Percentiles rank a stretch among this genome's conserved stretches.
Conservation (phyloP, 2,797 vertebrate genomes). For the Scolopax bukidnonensis region DNA sequence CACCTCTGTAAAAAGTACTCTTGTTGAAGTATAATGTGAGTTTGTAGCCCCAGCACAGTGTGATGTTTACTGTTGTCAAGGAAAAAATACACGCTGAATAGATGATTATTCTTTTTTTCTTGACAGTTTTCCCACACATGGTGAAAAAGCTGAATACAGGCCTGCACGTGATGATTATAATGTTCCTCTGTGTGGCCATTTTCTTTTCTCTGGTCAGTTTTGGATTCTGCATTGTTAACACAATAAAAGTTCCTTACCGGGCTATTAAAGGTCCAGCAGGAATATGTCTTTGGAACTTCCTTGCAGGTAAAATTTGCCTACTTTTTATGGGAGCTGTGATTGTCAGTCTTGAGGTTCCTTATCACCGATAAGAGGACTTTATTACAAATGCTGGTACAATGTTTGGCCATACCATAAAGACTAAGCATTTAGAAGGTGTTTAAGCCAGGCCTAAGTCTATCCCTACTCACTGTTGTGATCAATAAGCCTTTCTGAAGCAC, state of each 20-base stretch:
- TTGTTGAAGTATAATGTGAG: neutral
- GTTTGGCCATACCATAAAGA: neutral
- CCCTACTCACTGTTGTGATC: neutral
- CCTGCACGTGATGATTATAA: constrained; percentile 89
- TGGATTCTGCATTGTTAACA: constrained; percentile 93
- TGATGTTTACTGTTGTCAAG: neutral
- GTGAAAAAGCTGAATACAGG: constrained; percentile 87
- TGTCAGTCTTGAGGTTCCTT: neutral
- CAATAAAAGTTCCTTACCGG: constrained; percentile 91
- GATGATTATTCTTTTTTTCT: constrained; percentile 28
- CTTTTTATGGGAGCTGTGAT: neutral
- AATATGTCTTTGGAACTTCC: constrained; percentile 92
- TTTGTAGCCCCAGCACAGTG: neutral
- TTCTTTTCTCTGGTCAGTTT: constrained; percentile 90
- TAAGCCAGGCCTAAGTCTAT: neutral
- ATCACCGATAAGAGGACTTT: neutral
- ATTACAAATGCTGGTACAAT: neutral
- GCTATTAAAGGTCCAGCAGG: constrained; percentile 93
- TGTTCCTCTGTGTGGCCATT: constrained; percentile 88
- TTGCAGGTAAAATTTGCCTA: constrained; percentile 84
- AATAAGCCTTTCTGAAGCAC: neutral
- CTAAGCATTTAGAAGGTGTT: neutral
- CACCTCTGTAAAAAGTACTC: neutral
- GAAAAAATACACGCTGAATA: neutral
- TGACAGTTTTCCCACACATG: constrained; percentile 92